These are phyloP conservation scores for Cryptotis parvus DNA, from an alignment of 2,113 vertebrate species.

Conservation along the genomic window DNA sequence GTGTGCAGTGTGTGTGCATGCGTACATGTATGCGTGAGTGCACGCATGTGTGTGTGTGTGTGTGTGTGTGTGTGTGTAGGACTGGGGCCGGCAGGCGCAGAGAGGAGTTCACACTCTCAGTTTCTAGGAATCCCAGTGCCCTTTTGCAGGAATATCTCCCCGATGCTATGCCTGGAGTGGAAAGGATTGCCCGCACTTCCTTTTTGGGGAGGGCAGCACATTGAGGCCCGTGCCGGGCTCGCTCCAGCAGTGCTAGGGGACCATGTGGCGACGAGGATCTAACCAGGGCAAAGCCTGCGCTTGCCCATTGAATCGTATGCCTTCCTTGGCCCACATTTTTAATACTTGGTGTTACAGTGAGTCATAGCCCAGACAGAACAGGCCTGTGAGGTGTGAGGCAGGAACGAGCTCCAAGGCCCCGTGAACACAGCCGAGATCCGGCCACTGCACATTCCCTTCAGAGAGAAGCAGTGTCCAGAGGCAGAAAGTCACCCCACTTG, in stretches of 20 bases:
- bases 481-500: too few species aligned
- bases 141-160: background rate
- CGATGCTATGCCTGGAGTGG: background rate
- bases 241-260: too few species aligned
- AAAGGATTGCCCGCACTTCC: background rate
- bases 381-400: background rate
- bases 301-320: too few species aligned
- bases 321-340: background rate
- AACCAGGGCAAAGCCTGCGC: too few species aligned
- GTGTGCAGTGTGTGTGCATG: too few species aligned
- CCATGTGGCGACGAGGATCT: too few species aligned
- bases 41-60: too few species aligned
- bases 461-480: background rate
- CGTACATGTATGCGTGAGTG: too few species aligned
- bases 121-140: background rate
- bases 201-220: too few species aligned
- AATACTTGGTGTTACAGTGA: conserved; percentile 25
- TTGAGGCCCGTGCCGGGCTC: too few species aligned
- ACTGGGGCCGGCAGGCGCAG: background rate
- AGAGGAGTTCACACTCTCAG: background rate
- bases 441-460: background rate
- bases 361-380: conserved; percentile 43
- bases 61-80: background rate
- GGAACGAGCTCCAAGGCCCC: background rate
- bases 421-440: background rate